Evolutionary conservation across 2,888 invertebrate genomes (phyloP).

Genomic region (Ceraclea dissimilis): DNA sequence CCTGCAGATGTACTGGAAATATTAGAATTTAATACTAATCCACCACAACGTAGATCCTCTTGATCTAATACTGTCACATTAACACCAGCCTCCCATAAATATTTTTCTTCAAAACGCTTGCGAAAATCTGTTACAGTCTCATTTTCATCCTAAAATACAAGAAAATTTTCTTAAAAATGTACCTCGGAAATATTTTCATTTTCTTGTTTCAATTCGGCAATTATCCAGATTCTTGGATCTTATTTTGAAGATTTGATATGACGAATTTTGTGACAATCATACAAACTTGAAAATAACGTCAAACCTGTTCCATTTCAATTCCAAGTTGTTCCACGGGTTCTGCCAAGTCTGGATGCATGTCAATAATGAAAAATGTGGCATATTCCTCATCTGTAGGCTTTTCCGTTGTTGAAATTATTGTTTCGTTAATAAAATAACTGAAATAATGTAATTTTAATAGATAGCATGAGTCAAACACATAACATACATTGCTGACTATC

Average conservation of each 20-base stretch:
- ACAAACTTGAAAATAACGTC: too few relatives aligned
- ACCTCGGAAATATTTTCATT: too few relatives aligned
- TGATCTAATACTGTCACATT: conserved; percentile 68
- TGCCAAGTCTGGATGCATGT: conserved; percentile 68
- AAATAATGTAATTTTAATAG: not conserved
- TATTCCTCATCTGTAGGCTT: conserved; percentile 39
- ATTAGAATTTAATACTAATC: conserved; percentile 60
- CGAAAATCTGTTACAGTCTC: conserved; percentile 67
- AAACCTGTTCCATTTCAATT: conserved; percentile 64
- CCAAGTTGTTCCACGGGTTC: conserved; percentile 70
- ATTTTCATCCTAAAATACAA: conserved; percentile 50
- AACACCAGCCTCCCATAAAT: conserved; percentile 58
- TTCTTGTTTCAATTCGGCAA: too few relatives aligned
- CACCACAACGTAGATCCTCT: conserved; percentile 68
- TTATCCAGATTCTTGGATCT: too few relatives aligned
- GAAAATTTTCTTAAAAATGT: too few relatives aligned
- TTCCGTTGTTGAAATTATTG: conserved; percentile 23
- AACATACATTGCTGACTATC: too few relatives aligned
- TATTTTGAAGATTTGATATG: too few relatives aligned
- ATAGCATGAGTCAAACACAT: too few relatives aligned
- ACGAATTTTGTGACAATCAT: too few relatives aligned
- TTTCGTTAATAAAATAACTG: conserved; percentile 4
- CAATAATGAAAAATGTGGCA: conserved; percentile 53
- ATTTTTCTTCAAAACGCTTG: conserved; percentile 60
- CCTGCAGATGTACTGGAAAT: conserved; percentile 51